phyloP scores from a whole-genome alignment of 2,113 vertebrate genomes.

The Leptodactylus fuscus region DNA sequence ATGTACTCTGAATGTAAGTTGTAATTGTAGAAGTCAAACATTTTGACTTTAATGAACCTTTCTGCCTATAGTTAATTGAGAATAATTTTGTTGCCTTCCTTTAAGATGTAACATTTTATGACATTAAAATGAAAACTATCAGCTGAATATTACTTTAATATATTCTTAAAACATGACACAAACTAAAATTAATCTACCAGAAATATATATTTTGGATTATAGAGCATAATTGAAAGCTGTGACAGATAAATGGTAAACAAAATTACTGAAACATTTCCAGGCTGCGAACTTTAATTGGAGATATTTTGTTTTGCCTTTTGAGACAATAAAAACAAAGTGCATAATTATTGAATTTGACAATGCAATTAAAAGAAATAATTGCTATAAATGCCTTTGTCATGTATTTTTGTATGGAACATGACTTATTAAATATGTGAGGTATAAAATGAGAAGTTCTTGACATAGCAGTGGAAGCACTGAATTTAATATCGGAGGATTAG shows the following conservation, averaged over 20 bases:
- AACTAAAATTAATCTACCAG: conserved; percentile 15
- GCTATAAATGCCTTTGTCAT: conserved; percentile 65
- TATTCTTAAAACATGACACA: conserved; percentile 6
- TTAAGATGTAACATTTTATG: not conserved
- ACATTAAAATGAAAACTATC: not conserved
- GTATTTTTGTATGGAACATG: conserved; percentile 63
- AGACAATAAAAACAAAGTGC: conserved; percentile 62
- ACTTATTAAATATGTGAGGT: conserved; percentile 62
- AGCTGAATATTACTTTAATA: conserved; percentile 12
- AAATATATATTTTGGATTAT: conserved; percentile 22
- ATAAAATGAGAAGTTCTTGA: conserved; percentile 62
- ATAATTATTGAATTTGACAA: conserved; percentile 67
- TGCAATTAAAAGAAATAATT: conserved; percentile 68
- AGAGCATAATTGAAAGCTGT: conserved; percentile 9
- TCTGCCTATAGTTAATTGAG: conserved; percentile 13
- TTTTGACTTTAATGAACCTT: not conserved
- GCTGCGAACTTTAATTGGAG: conserved; percentile 61
- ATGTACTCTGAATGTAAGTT: not conserved
- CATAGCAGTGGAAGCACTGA: conserved; percentile 60
- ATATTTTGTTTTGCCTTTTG: conserved; percentile 65
- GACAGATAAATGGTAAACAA: conserved; percentile 53
- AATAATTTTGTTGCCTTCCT: not conserved
- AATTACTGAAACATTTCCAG: conserved; percentile 37
- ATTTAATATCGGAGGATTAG: conserved; percentile 64
- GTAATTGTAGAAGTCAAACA: not conserved